Conservation (phyloP, 2,113 vertebrate species). For the Amazona guildingii region DNA sequence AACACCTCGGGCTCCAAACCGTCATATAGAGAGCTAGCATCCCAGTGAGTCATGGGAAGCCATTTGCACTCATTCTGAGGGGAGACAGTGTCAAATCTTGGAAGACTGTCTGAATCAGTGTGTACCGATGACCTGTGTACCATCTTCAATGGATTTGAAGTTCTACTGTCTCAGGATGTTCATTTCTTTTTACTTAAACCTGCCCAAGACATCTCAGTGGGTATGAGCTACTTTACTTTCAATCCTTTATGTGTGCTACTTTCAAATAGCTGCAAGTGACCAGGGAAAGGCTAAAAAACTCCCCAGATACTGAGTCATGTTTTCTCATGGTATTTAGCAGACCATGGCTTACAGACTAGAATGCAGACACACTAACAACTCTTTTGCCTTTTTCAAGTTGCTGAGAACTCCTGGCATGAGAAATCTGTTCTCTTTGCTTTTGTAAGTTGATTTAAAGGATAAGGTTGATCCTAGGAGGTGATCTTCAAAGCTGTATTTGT, state of each 20-base stretch:
- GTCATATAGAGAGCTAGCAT: not conserved
- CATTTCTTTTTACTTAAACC: not conserved
- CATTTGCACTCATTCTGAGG: not conserved
- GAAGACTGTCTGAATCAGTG: not conserved
- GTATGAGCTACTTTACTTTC: not conserved
- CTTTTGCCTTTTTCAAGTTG: not conserved
- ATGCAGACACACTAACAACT: not conserved
- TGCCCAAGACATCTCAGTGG: not conserved
- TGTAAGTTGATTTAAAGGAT: not conserved
- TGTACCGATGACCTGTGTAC: not conserved
- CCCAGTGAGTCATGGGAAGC: not conserved
- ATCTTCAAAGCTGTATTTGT: not conserved
- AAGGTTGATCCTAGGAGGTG: not conserved
- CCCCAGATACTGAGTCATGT: not conserved
- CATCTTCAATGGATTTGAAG: not conserved
- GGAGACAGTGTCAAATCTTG: not conserved
- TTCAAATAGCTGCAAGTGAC: not conserved
- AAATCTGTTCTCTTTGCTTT: not conserved
- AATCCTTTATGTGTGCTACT: not conserved
- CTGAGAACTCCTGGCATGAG: not conserved
- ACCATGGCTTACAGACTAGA: not conserved
- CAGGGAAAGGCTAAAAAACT: rapidly evolving
- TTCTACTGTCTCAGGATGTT: not conserved
- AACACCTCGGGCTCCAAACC: not conserved
- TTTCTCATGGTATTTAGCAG: not conserved